Conservation (phyloP, 2,888 invertebrate genomes). For the Nowickia ferox region DNA sequence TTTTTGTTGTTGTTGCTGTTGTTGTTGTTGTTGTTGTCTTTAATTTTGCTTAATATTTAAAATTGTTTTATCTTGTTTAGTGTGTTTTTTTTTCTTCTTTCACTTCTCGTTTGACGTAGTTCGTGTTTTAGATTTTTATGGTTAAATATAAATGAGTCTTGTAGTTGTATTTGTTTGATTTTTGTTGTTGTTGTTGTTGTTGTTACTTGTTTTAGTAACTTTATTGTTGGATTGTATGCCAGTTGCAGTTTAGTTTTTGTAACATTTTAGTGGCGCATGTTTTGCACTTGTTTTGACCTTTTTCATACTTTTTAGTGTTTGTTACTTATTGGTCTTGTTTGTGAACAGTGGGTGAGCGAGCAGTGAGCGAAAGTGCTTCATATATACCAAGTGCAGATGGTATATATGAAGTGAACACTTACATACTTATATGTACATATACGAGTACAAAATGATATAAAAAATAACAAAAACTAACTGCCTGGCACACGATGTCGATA, state of each 20-base stretch:
- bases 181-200: neutral
- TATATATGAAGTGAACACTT: too few relatives aligned
- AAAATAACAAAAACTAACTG: too few relatives aligned
- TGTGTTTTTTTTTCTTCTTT: constrained; percentile 10
- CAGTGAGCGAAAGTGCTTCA: neutral
- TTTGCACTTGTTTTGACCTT: constrained; percentile 60
- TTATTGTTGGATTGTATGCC: constrained; percentile 20
- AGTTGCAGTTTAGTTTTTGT: constrained; percentile 20
- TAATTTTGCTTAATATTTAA: constrained; percentile 47
- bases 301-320: constrained; percentile 38
- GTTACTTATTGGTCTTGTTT: constrained; percentile 25
- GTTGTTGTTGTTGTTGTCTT: constrained; percentile 5
- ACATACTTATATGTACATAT: too few relatives aligned
- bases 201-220: constrained; percentile 28
- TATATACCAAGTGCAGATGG: too few relatives aligned
- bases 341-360: too few relatives aligned
- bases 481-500: too few relatives aligned
- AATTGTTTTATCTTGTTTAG: constrained; percentile 46
- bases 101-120: neutral
- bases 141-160: constrained; percentile 46
- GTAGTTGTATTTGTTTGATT: constrained; percentile 12
- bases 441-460: too few relatives aligned
- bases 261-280: constrained; percentile 54
- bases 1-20: neutral
- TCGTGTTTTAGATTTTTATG: constrained; percentile 49